Evolutionary conservation across 2,888 invertebrate species (phyloP).

Genomic region (Cinara cedri): DNA sequence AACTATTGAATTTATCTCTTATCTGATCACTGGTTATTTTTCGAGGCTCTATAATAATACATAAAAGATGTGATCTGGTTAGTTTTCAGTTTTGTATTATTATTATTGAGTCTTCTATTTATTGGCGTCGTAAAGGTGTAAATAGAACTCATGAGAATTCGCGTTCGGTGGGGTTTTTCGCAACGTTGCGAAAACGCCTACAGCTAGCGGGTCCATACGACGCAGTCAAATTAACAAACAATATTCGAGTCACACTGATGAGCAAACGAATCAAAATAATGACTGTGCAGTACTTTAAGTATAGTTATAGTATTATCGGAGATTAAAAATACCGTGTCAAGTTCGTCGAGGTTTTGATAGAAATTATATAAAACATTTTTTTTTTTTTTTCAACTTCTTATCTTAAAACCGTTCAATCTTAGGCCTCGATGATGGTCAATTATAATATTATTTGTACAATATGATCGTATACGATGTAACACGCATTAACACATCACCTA

Average conservation of each 20-base stretch:
- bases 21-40: too few relatives aligned
- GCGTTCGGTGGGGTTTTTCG: background rate
- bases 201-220: too few relatives aligned
- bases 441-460: too few relatives aligned
- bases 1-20: too few relatives aligned
- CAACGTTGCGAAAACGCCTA: constrained; percentile 2
- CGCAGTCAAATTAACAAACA: constrained; percentile 17
- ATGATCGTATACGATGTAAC: too few relatives aligned
- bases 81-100: too few relatives aligned
- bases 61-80: too few relatives aligned
- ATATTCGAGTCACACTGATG: background rate
- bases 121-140: too few relatives aligned
- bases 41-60: too few relatives aligned
- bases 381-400: constrained; percentile 5
- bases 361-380: background rate
- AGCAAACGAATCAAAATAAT: background rate
- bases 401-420: background rate
- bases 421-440: background rate
- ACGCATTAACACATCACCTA: too few relatives aligned
- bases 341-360: background rate
- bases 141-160: background rate
- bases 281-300: too few relatives aligned
- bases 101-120: too few relatives aligned
- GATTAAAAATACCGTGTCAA: background rate
- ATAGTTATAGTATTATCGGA: background rate